Evolutionary conservation across 1,140 invertebrate genomes (phyloP).

Genomic region (Pseudomyrmex sp.): DNA sequence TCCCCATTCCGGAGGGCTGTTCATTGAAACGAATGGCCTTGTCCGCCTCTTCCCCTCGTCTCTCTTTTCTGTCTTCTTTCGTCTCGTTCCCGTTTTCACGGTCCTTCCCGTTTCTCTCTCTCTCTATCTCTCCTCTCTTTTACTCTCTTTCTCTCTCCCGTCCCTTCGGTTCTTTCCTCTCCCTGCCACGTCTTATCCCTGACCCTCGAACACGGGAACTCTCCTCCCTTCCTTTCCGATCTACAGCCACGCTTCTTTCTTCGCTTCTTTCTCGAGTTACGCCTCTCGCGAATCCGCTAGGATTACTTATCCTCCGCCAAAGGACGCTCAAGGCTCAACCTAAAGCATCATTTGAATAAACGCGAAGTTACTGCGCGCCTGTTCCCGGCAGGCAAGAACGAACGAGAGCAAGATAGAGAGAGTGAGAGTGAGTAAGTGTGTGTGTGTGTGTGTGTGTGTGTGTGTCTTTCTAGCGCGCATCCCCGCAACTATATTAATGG

Average conservation of each 20-base stretch:
- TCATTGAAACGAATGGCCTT: slow-evolving; percentile 83
- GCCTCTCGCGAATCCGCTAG: slow-evolving; percentile 66
- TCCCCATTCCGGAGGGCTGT: slow-evolving; percentile 75
- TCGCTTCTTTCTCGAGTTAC: slow-evolving; percentile 48
- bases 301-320: slow-evolving; percentile 79
- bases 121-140: background rate
- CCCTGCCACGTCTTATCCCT: slow-evolving; percentile 3
- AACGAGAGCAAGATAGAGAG: slow-evolving; percentile 23
- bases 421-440: too few species aligned
- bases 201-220: slow-evolving; percentile 53
- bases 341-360: slow-evolving; percentile 83
- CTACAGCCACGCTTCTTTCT: slow-evolving; percentile 38
- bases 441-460: background rate
- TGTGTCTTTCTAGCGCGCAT: slow-evolving; percentile 36
- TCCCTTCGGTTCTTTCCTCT: background rate
- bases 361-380: slow-evolving; percentile 76
- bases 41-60: slow-evolving; percentile 73
- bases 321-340: slow-evolving; percentile 76
- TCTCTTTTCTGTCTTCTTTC: slow-evolving; percentile 49
- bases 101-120: slow-evolving; percentile 1
- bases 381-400: slow-evolving; percentile 44
- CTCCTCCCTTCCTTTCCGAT: slow-evolving; percentile 43
- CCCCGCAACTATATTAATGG: slow-evolving; percentile 72
- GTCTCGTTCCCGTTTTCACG: slow-evolving; percentile 3
- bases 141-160: background rate